Base-by-base conservation (phyloP, 2,797 vertebrate species). In the Tauraco hartlaubi region DNA sequence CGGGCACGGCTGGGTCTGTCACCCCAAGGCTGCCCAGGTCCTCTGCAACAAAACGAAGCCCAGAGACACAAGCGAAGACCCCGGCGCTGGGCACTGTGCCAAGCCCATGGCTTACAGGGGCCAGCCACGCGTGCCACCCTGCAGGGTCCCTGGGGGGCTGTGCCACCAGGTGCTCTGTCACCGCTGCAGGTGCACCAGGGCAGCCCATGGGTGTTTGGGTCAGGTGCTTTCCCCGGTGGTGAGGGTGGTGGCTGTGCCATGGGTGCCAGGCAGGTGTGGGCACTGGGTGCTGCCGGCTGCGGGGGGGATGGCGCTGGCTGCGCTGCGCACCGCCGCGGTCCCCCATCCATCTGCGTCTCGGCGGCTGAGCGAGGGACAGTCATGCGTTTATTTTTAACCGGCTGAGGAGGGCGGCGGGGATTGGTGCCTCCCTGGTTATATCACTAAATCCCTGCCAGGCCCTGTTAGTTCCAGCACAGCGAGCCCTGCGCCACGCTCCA, bases 361-460 rank as follows among this genome's bases (percentile, higher is more conserved):
- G 68, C 12, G 56, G 83, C 91, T 28, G 86, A 85, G 86, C 52
- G 14, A 92, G 94, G 76, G 92, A 94, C 90, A 93, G 94, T 90
- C 96, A 94, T 7, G 49, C 71, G 29, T 97, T 96, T 97, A 97
- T 97, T 97, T 97, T 96, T 96, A 96, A 90, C 95, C 9, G 71
- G 80, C 90, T 88, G 90, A 83, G 95, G 92, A 90, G 84, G 91
- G 74, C 73, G 58, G 88, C 78, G 19, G 85, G 85, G 92, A 96
- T 96, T 95, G 96, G 96, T 96, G 94, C 93, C 94, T 96, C 89
- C 92, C 89, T 88, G 96, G 92, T 97, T 97, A 96, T 97, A 96
- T 96, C 97, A 97, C 95, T 95, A 97, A 97, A 97, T 96, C 94
- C 96, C 97, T 93, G 93, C 90, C 46, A 91, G 97, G 96, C 85